These are phyloP conservation scores for Orthonevra nobilis DNA, from an alignment of 2,888 invertebrate species.

Conservation along the genomic window DNA sequence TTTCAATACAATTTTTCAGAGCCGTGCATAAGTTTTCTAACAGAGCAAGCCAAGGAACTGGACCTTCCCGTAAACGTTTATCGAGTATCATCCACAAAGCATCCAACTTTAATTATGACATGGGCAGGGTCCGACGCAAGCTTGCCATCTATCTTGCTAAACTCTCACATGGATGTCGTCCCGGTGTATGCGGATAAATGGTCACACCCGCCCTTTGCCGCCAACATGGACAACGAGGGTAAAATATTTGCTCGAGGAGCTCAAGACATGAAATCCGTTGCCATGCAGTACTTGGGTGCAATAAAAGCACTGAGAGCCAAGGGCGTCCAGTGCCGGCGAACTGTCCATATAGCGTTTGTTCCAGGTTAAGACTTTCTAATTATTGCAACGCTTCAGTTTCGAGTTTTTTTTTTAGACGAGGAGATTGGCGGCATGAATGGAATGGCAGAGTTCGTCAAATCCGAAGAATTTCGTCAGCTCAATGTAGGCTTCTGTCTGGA, in stretches of 20 bases:
- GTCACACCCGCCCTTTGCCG: constrained; percentile 93
- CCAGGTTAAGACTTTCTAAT: constrained; percentile 81
- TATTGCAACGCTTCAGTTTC: no score
- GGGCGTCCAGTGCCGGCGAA: constrained; percentile 82
- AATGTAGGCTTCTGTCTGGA: constrained; percentile 90
- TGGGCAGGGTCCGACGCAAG: constrained; percentile 87
- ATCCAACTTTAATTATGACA: constrained; percentile 86
- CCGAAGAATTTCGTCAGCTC: constrained; percentile 84
- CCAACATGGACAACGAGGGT: constrained; percentile 90
- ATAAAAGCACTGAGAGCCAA: constrained; percentile 83
- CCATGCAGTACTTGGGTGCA: constrained; percentile 88
- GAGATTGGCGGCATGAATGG: constrained; percentile 87
- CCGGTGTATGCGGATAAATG: constrained; percentile 94
- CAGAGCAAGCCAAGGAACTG: background rate
- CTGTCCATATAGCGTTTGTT: constrained; percentile 86
- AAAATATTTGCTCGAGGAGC: constrained; percentile 92
- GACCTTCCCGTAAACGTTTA: constrained; percentile 1
- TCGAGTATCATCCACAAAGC: background rate
- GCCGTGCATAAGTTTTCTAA: constrained; percentile 17
- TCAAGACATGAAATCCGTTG: constrained; percentile 93
- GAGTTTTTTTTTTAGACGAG: constrained; percentile 73
- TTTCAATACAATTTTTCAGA: no score
- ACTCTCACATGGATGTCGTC: constrained; percentile 98
- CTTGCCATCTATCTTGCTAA: constrained; percentile 86
- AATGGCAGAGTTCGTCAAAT: constrained; percentile 85